Conservation (phyloP, 2,797 vertebrate genomes). For the Nyctibius grandis region DNA sequence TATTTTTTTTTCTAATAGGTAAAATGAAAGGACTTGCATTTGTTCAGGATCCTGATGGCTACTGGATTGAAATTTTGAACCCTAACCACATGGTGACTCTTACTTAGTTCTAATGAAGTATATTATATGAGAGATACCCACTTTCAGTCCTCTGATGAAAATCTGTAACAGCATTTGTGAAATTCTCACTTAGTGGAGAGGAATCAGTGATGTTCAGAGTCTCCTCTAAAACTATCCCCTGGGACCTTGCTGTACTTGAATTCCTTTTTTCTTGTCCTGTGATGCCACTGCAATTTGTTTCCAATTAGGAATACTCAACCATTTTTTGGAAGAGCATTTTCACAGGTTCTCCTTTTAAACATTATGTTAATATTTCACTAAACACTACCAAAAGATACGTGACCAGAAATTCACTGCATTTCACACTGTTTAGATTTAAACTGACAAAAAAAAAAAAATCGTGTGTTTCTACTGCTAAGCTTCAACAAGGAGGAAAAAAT, state of each 20-base stretch:
- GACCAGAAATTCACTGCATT: not conserved
- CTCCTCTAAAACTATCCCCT: not conserved
- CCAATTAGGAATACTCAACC: not conserved
- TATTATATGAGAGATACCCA: not conserved
- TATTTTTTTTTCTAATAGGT: slow-evolving; percentile 69
- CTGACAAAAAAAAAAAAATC: not conserved
- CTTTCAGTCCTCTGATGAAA: not conserved
- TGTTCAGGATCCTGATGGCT: slow-evolving; percentile 97
- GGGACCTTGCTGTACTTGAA: not conserved
- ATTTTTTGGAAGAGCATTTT: slow-evolving; percentile 18
- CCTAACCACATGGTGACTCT: slow-evolving; percentile 89
- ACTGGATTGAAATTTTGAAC: slow-evolving; percentile 98
- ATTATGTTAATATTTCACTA: not conserved
- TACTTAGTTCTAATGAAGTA: slow-evolving; percentile 56
- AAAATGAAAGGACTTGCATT: slow-evolving; percentile 99
- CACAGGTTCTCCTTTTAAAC: not conserved
- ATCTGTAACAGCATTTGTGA: not conserved
- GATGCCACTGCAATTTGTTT: not conserved
- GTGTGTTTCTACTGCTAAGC: not conserved
- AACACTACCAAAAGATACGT: not conserved
- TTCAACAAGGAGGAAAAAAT: not conserved
- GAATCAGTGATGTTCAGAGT: not conserved
- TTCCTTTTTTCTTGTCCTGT: not conserved
- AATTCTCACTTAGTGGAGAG: not conserved
- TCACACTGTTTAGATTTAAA: not conserved